Evolutionary conservation across 2,888 invertebrate species (phyloP).

Genomic region (Ochlodes sylvanus): DNA sequence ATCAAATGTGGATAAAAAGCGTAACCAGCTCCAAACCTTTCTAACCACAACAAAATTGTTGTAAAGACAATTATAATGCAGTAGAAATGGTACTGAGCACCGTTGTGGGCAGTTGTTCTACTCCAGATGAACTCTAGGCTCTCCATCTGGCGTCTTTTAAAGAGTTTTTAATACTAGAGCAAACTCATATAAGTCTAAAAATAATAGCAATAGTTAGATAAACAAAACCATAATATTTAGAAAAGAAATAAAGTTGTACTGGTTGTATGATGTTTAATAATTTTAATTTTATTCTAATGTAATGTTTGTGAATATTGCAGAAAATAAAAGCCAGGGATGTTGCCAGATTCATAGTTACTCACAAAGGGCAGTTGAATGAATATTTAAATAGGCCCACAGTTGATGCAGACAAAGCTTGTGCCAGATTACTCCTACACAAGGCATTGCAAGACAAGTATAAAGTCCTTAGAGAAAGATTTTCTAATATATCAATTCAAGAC

Average conservation of each 20-base stretch:
- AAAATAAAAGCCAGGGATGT: constrained; percentile 76
- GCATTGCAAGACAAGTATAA: constrained; percentile 71
- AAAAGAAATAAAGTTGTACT: neutral
- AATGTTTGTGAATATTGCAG: constrained; percentile 55
- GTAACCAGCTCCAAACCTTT: too few species aligned
- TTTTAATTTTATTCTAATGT: constrained; percentile 10
- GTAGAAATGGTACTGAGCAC: too few species aligned
- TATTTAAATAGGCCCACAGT: constrained; percentile 69
- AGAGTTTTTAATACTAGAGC: too few species aligned
- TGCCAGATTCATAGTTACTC: constrained; percentile 72
- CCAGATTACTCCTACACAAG: constrained; percentile 72
- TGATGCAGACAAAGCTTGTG: constrained; percentile 71
- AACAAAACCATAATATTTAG: too few species aligned
- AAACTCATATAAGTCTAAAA: neutral
- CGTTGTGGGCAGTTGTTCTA: too few species aligned
- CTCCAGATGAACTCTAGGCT: too few species aligned
- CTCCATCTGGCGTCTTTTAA: too few species aligned
- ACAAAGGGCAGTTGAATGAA: constrained; percentile 64
- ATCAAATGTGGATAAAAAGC: too few species aligned
- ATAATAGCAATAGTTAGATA: too few species aligned
- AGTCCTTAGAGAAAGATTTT: constrained; percentile 64
- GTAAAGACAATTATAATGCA: too few species aligned
- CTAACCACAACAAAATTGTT: too few species aligned
- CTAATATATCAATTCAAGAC: constrained; percentile 71
- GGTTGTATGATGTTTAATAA: neutral